Evolutionary conservation across 2,113 vertebrate genomes (phyloP).

Genomic region (Oryzias celebensis): DNA sequence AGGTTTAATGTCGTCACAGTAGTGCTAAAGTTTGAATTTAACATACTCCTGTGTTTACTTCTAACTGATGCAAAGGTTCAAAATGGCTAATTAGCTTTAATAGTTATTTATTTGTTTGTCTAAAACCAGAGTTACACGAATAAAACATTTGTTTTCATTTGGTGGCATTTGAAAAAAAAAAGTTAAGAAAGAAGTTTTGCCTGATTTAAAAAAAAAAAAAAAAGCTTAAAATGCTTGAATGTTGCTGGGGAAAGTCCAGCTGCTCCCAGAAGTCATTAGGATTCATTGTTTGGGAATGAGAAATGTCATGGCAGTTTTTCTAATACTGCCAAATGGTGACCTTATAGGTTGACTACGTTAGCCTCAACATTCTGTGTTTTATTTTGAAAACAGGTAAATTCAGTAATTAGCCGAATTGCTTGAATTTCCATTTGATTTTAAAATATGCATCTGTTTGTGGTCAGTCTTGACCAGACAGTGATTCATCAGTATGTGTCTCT

Average conservation of each 20-base stretch:
- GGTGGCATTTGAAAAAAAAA: no score
- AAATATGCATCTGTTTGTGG: conserved; percentile 51
- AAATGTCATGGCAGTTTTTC: conserved; percentile 19
- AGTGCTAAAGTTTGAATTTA: no score
- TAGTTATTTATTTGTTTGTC: no score
- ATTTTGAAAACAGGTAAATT: conserved; percentile 13
- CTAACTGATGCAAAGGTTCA: no score
- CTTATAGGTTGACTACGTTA: conserved; percentile 4
- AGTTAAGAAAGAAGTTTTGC: not conserved
- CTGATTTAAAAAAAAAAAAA: not conserved
- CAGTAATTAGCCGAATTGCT: conserved; percentile 32
- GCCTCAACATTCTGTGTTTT: not conserved
- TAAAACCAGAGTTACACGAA: no score
- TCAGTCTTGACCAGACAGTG: conserved; percentile 61
- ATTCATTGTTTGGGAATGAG: conserved; percentile 19
- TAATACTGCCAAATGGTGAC: conserved; percentile 8
- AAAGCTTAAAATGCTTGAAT: not conserved
- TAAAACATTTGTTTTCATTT: no score
- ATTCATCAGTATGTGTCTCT: conserved; percentile 62
- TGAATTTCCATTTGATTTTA: conserved; percentile 38
- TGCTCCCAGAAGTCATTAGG: conserved; percentile 9
- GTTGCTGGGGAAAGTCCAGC: conserved; percentile 1
- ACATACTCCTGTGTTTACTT: no score
- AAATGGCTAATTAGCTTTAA: no score
- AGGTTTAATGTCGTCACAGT: no score